Base-by-base conservation (phyloP, 1,140 invertebrate species). In the Reticulitermes speratus region DNA sequence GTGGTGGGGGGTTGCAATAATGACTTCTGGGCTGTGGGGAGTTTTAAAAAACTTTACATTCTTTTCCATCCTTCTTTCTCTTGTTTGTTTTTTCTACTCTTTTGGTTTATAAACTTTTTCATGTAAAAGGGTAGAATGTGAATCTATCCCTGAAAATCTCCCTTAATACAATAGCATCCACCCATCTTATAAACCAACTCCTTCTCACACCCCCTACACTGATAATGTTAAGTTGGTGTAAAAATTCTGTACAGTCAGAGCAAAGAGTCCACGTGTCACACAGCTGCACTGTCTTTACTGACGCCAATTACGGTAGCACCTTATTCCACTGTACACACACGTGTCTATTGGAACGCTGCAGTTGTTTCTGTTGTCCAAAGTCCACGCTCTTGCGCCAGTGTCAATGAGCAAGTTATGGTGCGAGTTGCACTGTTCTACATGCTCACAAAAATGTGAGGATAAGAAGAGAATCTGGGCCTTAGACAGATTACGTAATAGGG, bases 11-110 rank as follows among this genome's bases (percentile, higher is more conserved):
- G 44, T 84, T 44, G 83, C 48, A 84, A 84, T 84, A 84, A 84
- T 84, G 83, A 84, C 83, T 84, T 84, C 83, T 84, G 83, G 83
- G 83, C 44, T 84, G 83, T 84, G 44, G 83, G 83, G 83, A 84
- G 38, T 84, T 84, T 84, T 84, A 84, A 84, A 84, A 84, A 84
- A 84, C 44, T 84, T 84, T 75, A 75, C 65, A 75, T 75, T 75
- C 65, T 75, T 75, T 55, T 55, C 52, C 52, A 55, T 55, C 52
- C 52, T 55, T 30, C 65, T 75, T 14, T 75, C 65, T 75, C 65
- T 65, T 65, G 9, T 75, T n/a, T 30, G 8, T 75, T 75, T n/a
- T 69, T 75, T n/a, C n/a, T 75, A 30, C 65, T 75, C n/a, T 30
- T 75, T 25, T 75, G 25, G 65, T 30, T 75, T 75, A 75, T 75